Percentiles rank a stretch among this genome's conserved stretches.
Conservation (phyloP, 1,140 invertebrate genomes). For the Atta texana region DNA sequence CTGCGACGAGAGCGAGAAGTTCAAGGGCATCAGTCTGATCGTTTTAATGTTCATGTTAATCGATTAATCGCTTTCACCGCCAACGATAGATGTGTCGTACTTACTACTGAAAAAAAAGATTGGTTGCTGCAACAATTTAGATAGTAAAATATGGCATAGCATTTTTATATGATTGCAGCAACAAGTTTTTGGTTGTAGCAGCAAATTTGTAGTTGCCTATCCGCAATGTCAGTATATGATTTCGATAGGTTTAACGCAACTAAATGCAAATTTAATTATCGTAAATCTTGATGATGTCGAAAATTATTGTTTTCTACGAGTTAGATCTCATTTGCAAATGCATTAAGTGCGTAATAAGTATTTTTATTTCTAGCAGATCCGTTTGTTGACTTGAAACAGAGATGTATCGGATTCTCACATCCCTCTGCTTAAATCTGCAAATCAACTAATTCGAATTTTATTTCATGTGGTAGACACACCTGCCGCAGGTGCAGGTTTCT, state of each 20-base stretch:
- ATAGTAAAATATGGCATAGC: too few species aligned
- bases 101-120: too few species aligned
- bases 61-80: slow-evolving; percentile 19
- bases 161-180: too few species aligned
- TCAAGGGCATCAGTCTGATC: slow-evolving; percentile 22
- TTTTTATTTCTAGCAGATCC: background rate
- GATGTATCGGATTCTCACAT: background rate
- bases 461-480: slow-evolving; percentile 53
- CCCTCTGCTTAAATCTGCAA: slow-evolving; percentile 62
- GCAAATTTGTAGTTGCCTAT: too few species aligned
- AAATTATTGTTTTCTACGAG: background rate
- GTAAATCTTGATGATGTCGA: background rate
- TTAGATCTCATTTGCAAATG: background rate
- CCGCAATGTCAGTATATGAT: too few species aligned
- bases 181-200: too few species aligned
- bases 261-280: background rate
- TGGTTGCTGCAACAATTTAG: too few species aligned
- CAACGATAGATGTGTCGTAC: background rate
- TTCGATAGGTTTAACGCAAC: too few species aligned
- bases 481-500: slow-evolving; percentile 68
- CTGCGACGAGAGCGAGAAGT: slow-evolving; percentile 31
- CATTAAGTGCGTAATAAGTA: too few species aligned
- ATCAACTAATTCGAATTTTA: slow-evolving; percentile 34
- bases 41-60: slow-evolving; percentile 22
- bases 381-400: background rate